A percentile compares a stretch with the other conserved stretches of the same genome.
Evolutionary conservation across 1,140 invertebrate genomes (phyloP).

Genomic region (Ptiloglossa arizonensis): DNA sequence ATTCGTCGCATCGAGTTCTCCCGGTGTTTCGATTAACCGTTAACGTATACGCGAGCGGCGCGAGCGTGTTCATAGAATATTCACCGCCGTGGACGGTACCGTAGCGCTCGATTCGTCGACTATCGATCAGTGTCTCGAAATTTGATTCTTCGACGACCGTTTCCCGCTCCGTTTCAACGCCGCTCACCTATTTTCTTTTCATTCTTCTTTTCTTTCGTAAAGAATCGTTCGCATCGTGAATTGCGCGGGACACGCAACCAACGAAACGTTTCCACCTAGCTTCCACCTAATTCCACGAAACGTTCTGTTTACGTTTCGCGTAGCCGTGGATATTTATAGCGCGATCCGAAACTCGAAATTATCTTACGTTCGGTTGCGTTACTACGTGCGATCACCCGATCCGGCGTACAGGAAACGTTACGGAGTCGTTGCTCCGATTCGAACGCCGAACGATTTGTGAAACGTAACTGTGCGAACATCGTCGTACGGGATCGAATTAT

Average conservation of each 20-base stretch:
- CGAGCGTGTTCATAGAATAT: not conserved
- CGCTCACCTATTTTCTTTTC: too few relatives aligned
- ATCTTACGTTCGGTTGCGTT: not conserved
- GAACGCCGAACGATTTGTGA: not conserved
- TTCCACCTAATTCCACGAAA: not conserved
- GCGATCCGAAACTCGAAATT: not conserved
- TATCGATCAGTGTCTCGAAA: not conserved
- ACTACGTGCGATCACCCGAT: not conserved
- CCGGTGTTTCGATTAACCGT: too few relatives aligned
- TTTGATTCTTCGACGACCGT: not conserved
- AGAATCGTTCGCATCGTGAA: not conserved
- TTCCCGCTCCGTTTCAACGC: not conserved
- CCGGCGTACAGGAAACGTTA: not conserved
- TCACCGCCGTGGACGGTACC: not conserved
- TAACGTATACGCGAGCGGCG: too few relatives aligned
- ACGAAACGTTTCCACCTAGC: not conserved
- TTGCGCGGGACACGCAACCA: not conserved
- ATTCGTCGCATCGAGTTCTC: too few relatives aligned
- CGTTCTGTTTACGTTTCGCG: not conserved
- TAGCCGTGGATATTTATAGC: constrained; percentile 3
- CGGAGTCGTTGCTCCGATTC: not conserved
- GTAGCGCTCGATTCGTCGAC: not conserved
- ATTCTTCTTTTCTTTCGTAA: too few relatives aligned
- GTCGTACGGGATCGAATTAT: constrained; percentile 29
- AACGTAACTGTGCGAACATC: not conserved